phyloP scores from a whole-genome alignment of 37 sponge, comb jelly and placozoan species.

The Cladorhizidae sp. region DNA sequence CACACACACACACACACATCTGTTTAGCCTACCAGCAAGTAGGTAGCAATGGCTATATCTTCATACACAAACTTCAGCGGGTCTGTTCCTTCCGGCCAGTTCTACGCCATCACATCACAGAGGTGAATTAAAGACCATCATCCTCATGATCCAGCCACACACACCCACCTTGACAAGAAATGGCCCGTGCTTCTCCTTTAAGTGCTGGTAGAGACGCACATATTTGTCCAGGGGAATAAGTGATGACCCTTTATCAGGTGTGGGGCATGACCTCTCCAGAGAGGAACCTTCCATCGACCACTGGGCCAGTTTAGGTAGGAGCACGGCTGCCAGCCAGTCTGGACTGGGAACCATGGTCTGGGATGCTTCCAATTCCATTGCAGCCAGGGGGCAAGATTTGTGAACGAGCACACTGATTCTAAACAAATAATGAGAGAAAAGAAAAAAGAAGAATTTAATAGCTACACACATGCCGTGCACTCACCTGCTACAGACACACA shows the following conservation, averaged over 20 bases:
- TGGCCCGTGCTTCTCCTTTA: slow-evolving; percentile 88
- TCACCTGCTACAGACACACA: too few relatives aligned
- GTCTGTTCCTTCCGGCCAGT: slow-evolving; percentile 93
- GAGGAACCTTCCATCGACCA: background rate
- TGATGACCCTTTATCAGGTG: background rate
- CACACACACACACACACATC: background rate
- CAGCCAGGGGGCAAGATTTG: too few relatives aligned
- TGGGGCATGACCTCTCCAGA: background rate
- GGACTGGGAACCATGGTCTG: slow-evolving; percentile 26
- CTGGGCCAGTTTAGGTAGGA: slow-evolving; percentile 50
- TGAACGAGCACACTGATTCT: too few relatives aligned
- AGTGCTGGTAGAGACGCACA: slow-evolving; percentile 43
- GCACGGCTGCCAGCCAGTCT: slow-evolving; percentile 65
- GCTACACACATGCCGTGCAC: too few relatives aligned
- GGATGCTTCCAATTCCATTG: background rate
- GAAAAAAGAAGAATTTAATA: too few relatives aligned
- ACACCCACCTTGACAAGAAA: slow-evolving; percentile 62
- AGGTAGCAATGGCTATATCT: slow-evolving; percentile 94
- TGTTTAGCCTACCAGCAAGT: slow-evolving; percentile 84
- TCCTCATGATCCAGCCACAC: background rate
- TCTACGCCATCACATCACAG: slow-evolving; percentile 26
- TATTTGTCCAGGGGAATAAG: slow-evolving; percentile 71
- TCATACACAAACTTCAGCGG: slow-evolving; percentile 97
- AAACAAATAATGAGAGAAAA: too few relatives aligned
- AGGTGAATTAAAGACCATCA: background rate